Evolutionary conservation across 2,113 vertebrate species (phyloP).

Genomic region (Ramphastos sulfuratus): DNA sequence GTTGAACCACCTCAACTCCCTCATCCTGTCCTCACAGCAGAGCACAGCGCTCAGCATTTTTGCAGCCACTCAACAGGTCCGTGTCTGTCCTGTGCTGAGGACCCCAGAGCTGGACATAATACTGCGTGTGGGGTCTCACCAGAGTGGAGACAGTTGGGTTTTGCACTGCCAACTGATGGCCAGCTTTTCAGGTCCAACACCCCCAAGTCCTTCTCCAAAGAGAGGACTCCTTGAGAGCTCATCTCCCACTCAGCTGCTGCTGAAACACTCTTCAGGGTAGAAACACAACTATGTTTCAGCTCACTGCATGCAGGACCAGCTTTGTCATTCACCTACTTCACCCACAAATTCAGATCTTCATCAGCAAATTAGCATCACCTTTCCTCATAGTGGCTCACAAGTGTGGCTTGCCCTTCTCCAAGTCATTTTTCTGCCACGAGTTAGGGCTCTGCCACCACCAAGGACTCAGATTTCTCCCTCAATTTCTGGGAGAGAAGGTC

Average conservation of each 20-base stretch:
- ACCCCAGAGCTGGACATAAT: too few species aligned
- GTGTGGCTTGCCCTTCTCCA: neutral
- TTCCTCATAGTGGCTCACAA: neutral
- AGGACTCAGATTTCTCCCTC: neutral
- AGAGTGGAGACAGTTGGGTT: too few species aligned
- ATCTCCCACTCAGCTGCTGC: neutral
- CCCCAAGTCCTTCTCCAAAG: neutral
- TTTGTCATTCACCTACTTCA: neutral
- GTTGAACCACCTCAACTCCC: too few species aligned
- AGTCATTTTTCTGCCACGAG: fast-evolving
- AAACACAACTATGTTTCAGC: neutral
- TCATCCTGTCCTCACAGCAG: too few species aligned
- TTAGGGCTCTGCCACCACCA: neutral
- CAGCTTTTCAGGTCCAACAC: neutral
- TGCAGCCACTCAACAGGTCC: too few species aligned
- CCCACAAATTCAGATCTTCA: neutral
- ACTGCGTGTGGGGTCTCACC: too few species aligned
- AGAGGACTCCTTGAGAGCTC: neutral
- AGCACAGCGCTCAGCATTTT: too few species aligned
- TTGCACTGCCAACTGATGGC: too few species aligned
- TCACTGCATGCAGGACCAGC: neutral
- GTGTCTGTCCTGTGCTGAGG: too few species aligned
- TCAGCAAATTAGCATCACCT: neutral
- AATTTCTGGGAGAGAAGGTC: neutral
- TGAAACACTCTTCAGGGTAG: neutral